phyloP scores from a whole-genome alignment of 2,888 invertebrate species.

The Campopleginae sp. region DNA sequence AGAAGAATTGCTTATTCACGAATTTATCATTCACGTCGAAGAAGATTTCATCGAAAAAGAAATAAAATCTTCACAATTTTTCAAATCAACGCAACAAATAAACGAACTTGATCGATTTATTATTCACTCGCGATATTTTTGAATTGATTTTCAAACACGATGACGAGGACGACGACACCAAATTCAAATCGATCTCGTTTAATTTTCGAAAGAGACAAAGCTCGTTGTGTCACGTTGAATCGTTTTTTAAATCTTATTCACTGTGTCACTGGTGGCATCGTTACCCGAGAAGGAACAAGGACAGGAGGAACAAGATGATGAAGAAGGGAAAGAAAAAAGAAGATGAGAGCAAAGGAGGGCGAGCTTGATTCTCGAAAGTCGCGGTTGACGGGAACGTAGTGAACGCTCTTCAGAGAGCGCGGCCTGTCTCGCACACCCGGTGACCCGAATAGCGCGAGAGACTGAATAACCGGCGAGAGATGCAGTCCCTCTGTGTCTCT shows the following conservation, averaged over 20 bases:
- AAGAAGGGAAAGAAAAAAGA: constrained; percentile 9
- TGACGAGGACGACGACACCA: background rate
- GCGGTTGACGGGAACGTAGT: constrained; percentile 54
- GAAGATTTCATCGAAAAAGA: background rate
- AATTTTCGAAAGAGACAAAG: background rate
- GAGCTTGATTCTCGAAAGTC: constrained; percentile 59
- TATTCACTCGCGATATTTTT: background rate
- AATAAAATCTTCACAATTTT: background rate
- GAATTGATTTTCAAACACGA: background rate
- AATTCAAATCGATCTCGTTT: background rate
- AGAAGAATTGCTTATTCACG: background rate
- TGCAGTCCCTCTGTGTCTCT: constrained; percentile 51
- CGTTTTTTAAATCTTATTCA: background rate
- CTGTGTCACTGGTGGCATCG: constrained; percentile 40
- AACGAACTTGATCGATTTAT: background rate
- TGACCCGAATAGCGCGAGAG: constrained; percentile 71
- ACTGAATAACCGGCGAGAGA: constrained; percentile 70
- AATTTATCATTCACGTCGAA: background rate
- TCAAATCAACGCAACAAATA: too few species aligned
- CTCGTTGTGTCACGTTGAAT: background rate
- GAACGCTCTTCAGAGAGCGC: constrained; percentile 55
- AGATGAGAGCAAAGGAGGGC: constrained; percentile 44
- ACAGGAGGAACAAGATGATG: background rate
- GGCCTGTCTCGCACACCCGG: constrained; percentile 62
- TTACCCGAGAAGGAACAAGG: background rate